Conservation (phyloP, 2,113 vertebrate genomes). For the Penelope pileata region DNA sequence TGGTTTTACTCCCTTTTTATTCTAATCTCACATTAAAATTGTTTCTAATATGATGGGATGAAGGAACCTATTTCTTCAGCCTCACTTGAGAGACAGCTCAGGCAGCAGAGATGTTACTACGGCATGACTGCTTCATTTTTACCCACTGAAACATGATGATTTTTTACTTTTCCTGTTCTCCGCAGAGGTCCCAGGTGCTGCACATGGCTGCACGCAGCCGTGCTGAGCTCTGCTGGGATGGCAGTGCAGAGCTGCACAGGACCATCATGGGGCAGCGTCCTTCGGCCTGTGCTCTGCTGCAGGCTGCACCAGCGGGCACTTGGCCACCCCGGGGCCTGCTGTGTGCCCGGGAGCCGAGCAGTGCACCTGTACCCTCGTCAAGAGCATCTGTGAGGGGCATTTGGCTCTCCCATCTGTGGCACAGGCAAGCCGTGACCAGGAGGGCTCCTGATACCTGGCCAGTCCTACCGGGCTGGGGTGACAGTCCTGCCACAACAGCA, state of each 20-base stretch:
- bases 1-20: not conserved
- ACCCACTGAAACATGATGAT: not conserved
- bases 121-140: not conserved
- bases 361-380: too few relatives aligned
- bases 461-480: not conserved
- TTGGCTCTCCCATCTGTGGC: not conserved
- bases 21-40: not conserved
- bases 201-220: accelerated
- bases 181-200: not conserved
- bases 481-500: too few relatives aligned
- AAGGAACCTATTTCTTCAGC: not conserved
- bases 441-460: too few relatives aligned
- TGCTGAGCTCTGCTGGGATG: too few relatives aligned
- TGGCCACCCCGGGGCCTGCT: not conserved
- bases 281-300: too few relatives aligned
- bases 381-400: too few relatives aligned
- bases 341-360: too few relatives aligned
- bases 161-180: not conserved
- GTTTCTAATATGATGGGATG: not conserved
- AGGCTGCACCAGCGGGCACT: too few relatives aligned
- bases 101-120: too few relatives aligned
- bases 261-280: too few relatives aligned
- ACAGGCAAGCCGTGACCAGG: not conserved
- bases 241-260: too few relatives aligned
- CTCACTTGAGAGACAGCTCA: not conserved